Base-by-base conservation (phyloP, 2,797 vertebrate genomes). In the Nothura maculosa region DNA sequence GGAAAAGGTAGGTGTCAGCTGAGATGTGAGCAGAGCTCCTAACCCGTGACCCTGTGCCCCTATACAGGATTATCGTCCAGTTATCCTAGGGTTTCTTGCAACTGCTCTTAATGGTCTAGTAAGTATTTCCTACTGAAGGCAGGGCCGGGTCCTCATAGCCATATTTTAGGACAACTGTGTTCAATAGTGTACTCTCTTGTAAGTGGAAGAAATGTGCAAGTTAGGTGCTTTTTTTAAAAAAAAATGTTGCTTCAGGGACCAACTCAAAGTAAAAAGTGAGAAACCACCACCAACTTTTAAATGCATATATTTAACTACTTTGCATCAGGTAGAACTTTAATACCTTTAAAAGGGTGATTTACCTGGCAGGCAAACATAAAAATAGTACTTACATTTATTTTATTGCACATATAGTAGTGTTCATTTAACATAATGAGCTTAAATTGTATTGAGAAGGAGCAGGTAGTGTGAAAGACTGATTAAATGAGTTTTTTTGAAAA, bases 361-460 rank as follows among this genome's bases (percentile, higher is more conserved):
- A 83, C 86, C 27, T 87, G 42, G 70, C 75, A 87, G 50, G 48
- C 79, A 86, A 81, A 36, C 24, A 61, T 89, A 85, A 91, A 94
- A 85, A 40, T 60, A 83, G 34, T 73, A 80, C 48, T 91, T 87
- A 36, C 4, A 11, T 88, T 95, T 92, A 74, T 81, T 90, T 92
- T 89, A 82, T 79, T 93, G 70, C 80, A 77, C 66, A 19, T 81
- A 62, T 79, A 81, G 67, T 61, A 81, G 52, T 88, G 28, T n/a
- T 90, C 32, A 73, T 89, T 92, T 86, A 87, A 68, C 38, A 48
- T 77, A 86, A 91, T 80, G 54, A 82, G 61, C 81, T 95, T 86
- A 84, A 89, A 84, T 82, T 87, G 61, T 81, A 54, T 75, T 72
- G 70, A 30, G 86, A 91, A 88, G 30, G 36, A 43, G 77, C 14